Evolutionary conservation across 2,797 vertebrate species (phyloP), one percentile per base, ranked within the genome.

Genomic region (Enteromius treurensis): DNA sequence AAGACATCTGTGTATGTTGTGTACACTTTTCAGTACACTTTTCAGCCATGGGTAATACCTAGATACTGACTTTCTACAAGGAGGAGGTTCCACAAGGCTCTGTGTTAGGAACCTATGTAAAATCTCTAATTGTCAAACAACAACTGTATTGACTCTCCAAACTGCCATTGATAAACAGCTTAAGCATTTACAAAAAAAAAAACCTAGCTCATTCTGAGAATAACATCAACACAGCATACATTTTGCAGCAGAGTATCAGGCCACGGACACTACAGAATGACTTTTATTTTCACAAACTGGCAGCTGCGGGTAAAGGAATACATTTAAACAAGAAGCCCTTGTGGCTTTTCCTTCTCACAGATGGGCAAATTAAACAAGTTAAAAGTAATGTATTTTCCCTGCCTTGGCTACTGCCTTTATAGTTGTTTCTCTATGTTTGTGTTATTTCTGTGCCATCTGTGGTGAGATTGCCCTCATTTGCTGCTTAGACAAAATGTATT

Each of bases 121-220:
- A 91, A 90, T 84, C 89, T 37, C 87, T 19, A 71, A 92, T 89
- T 92, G 90, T 92, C 82, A 88, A 21, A 74, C 69, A 81, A 88
- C 87, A 91, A 90, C 89, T 91, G 89, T 89, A 90, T 85, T 86
- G 40, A 85, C 87, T 90, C 90, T 89, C 92, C 91, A 92, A 93
- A 93, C 87, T 89, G 89, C 87, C 84, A 83, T 32, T 80, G 81
- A 88, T 85, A 90, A 92, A 91, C 90, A 89, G 83, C 85, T 91
- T 85, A 84, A 83, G 75, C 79, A 45, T 23, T 87, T 84, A 90
- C 90, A 92, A 85, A 82, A 87, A 84, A 21, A 82, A 87, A 84
- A 21, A 42, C 40, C 88, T 68, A 34, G 3, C 70, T 80, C 21
- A 80, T 70, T 87, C 85, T 80, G 82, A 82, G 45, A 64, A 26